A percentile compares a stretch with the other conserved stretches of the same genome.
These are phyloP conservation scores for Plagodis dolabraria DNA, from an alignment of 2,888 invertebrate genomes.

Conservation along the genomic window DNA sequence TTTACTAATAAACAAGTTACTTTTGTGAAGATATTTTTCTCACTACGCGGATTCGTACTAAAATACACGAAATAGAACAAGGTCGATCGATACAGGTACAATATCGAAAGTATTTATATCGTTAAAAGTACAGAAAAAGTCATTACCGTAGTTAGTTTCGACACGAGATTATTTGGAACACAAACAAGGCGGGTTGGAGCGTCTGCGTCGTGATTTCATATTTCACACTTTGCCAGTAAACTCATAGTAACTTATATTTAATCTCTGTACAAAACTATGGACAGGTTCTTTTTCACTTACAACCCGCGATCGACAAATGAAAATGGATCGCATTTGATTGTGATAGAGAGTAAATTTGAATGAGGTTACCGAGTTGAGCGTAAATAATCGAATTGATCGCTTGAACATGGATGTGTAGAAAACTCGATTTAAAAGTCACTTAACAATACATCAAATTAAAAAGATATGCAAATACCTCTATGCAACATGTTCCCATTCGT, in stretches of 20 bases:
- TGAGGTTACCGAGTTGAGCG: slow-evolving; percentile 13
- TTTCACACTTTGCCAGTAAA: slow-evolving; percentile 80
- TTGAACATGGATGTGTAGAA: slow-evolving; percentile 45
- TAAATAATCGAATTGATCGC: slow-evolving; percentile 28
- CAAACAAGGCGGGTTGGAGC: slow-evolving; percentile 77
- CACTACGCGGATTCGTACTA: slow-evolving; percentile 35
- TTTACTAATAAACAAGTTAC: slow-evolving; percentile 46
- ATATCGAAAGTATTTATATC: slow-evolving; percentile 60
- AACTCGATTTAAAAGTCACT: slow-evolving; percentile 35
- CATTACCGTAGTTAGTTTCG: slow-evolving; percentile 65
- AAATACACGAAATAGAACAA: slow-evolving; percentile 60
- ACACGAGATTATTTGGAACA: slow-evolving; percentile 80
- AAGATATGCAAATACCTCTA: slow-evolving; percentile 74
- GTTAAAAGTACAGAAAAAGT: slow-evolving; percentile 59
- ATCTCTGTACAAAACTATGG: slow-evolving; percentile 32
- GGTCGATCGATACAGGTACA: slow-evolving; percentile 60
- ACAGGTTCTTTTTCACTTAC: slow-evolving; percentile 74
- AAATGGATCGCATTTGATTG: slow-evolving; percentile 34
- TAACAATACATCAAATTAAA: slow-evolving; percentile 70
- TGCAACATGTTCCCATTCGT: slow-evolving; percentile 63
- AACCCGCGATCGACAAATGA: slow-evolving; percentile 31
- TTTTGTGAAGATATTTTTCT: slow-evolving; percentile 44
- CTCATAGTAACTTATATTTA: not conserved
- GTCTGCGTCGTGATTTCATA: slow-evolving; percentile 84
- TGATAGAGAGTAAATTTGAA: slow-evolving; percentile 46